phyloP scores from a whole-genome alignment of 2,888 invertebrate genomes.

The Euclidia mi region DNA sequence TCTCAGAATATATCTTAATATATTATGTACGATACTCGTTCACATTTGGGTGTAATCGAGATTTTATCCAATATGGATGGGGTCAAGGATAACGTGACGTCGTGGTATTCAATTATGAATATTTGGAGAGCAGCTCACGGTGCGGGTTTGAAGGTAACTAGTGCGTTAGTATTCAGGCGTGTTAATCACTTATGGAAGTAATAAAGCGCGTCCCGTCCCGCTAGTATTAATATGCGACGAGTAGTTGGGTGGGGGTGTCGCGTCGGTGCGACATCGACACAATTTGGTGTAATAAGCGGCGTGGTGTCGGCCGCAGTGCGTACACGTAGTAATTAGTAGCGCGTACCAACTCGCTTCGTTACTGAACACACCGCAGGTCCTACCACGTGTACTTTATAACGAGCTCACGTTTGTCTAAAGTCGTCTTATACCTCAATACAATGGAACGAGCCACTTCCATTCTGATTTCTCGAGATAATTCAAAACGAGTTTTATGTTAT shows the following conservation, averaged over 20 bases:
- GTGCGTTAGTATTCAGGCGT: conserved; percentile 49
- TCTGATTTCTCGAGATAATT: too few relatives aligned
- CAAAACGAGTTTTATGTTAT: too few relatives aligned
- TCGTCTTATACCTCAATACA: too few relatives aligned
- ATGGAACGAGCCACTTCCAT: too few relatives aligned
- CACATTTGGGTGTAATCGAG: not conserved
- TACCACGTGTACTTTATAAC: too few relatives aligned
- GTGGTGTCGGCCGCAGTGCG: not conserved
- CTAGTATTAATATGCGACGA: conserved; percentile 27
- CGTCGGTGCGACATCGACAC: conserved; percentile 4
- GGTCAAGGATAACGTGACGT: conserved; percentile 22
- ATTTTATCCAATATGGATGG: conserved; percentile 9
- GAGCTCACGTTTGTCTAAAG: too few relatives aligned
- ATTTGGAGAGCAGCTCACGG: conserved; percentile 7
- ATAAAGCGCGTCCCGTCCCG: conserved; percentile 43
- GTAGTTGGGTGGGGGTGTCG: conserved; percentile 16
- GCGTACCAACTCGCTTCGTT: not conserved
- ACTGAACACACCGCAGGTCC: not conserved
- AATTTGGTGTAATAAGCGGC: conserved; percentile 4
- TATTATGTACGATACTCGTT: conserved; percentile 4
- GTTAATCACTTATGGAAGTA: conserved; percentile 52
- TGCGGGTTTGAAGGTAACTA: conserved; percentile 23
- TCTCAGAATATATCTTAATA: conserved; percentile 7
- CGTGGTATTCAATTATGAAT: conserved; percentile 31
- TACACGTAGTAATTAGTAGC: conserved; percentile 6